phyloP scores from a whole-genome alignment of 2,888 invertebrate species.

The Atethmia centrago region DNA sequence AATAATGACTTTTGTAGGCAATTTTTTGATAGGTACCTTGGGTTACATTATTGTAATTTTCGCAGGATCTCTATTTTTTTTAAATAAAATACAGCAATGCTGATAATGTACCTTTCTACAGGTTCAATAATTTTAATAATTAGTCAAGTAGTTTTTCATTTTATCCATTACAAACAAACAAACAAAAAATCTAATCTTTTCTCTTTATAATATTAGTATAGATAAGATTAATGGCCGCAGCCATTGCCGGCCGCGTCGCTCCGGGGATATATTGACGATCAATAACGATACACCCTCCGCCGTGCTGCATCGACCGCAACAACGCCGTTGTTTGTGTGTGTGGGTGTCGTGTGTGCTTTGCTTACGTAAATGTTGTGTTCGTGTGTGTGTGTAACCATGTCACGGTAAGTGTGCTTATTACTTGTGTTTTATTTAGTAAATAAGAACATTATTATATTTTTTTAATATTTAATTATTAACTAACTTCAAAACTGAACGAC shows the following conservation, averaged over 20 bases:
- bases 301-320: not conserved
- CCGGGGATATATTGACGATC: slow-evolving; percentile 16
- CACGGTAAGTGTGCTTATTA: slow-evolving; percentile 67
- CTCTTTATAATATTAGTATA: too few relatives aligned
- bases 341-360: slow-evolving; percentile 66
- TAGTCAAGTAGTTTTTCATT: too few relatives aligned
- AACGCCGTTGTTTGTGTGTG: slow-evolving; percentile 28
- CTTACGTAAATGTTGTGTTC: slow-evolving; percentile 62
- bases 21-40: too few relatives aligned
- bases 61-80: too few relatives aligned
- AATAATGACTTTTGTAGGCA: too few relatives aligned
- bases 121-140: too few relatives aligned
- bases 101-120: too few relatives aligned
- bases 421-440: slow-evolving; percentile 43
- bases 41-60: too few relatives aligned
- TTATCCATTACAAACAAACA: too few relatives aligned
- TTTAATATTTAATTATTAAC: not conserved
- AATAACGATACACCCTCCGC: not conserved
- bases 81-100: too few relatives aligned
- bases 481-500: not conserved
- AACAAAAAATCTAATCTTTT: too few relatives aligned
- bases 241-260: slow-evolving; percentile 1
- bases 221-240: not conserved
- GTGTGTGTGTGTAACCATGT: slow-evolving; percentile 57
- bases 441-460: not conserved